Conservation (phyloP, 1,140 invertebrate species). For the Steinernema khuongi region DNA sequence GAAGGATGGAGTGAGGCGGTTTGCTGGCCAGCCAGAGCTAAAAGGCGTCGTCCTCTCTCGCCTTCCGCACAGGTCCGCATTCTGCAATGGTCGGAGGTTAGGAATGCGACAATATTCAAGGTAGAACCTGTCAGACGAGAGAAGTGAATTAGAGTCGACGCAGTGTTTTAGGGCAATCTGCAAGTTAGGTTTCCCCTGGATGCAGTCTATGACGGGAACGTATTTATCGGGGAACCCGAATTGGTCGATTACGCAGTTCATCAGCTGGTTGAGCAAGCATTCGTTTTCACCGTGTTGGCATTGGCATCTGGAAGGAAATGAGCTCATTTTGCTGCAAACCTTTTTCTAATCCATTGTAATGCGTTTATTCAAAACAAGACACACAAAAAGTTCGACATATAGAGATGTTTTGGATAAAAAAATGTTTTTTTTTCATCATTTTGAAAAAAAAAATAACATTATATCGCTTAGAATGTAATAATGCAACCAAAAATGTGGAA, state of each 20-base stretch:
- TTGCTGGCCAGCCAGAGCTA: conserved; percentile 46
- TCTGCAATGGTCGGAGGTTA: conserved; percentile 31
- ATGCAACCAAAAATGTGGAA: too few species aligned
- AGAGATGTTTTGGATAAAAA: background rate
- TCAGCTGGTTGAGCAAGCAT: conserved; percentile 54
- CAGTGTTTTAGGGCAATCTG: conserved; percentile 36
- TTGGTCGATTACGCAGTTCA: conserved; percentile 57
- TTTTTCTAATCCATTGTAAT: conserved; percentile 8
- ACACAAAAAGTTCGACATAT: conserved; percentile 1
- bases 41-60: conserved; percentile 43
- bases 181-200: conserved; percentile 46
- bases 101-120: background rate
- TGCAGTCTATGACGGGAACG: conserved; percentile 49
- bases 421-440: background rate
- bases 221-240: conserved; percentile 38
- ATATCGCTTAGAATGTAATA: background rate
- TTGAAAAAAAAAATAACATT: conserved; percentile 14
- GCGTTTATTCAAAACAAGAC: background rate
- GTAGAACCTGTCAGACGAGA: conserved; percentile 31
- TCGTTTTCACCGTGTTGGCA: conserved; percentile 55
- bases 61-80: conserved; percentile 44
- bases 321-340: too few species aligned
- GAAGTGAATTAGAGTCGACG: conserved; percentile 25
- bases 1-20: conserved; percentile 36
- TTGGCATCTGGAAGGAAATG: conserved; percentile 41